phyloP scores from a whole-genome alignment of 2,113 vertebrate species.

The Melanotaenia duboulayi region DNA sequence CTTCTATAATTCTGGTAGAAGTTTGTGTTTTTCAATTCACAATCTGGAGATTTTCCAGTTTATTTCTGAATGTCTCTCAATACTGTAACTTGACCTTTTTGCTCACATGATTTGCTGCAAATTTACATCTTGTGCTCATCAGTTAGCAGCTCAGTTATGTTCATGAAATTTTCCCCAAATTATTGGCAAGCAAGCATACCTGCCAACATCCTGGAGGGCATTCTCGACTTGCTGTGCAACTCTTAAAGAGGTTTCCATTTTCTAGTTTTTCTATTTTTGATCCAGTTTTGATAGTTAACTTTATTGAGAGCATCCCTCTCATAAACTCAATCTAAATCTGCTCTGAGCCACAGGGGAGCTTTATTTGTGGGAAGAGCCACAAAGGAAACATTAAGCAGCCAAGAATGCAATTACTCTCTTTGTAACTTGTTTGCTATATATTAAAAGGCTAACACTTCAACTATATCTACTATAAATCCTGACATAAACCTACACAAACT shows the following conservation, averaged over 20 bases:
- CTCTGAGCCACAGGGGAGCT: too few species aligned
- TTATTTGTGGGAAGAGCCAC: not conserved
- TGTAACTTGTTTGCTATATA: not conserved
- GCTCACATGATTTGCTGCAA: not conserved
- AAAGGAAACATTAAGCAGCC: too few species aligned
- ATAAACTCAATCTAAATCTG: too few species aligned
- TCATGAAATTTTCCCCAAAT: not conserved
- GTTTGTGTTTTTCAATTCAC: not conserved
- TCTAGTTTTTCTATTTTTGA: not conserved
- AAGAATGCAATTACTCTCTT: not conserved
- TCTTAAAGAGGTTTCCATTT: not conserved
- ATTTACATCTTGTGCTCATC: not conserved
- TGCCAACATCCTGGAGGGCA: not conserved
- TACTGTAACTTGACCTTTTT: not conserved
- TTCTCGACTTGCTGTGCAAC: not conserved
- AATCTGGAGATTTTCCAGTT: not conserved
- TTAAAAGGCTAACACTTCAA: not conserved
- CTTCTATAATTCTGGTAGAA: not conserved
- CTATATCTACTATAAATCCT: not conserved
- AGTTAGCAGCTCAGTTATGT: not conserved
- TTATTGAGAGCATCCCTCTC: too few species aligned
- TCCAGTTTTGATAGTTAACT: too few species aligned
- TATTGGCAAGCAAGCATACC: not conserved
- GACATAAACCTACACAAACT: not conserved
- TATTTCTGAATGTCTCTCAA: not conserved